These are phyloP conservation scores for Acronicta leporina DNA, from an alignment of 2,888 invertebrate genomes.

Conservation along the genomic window DNA sequence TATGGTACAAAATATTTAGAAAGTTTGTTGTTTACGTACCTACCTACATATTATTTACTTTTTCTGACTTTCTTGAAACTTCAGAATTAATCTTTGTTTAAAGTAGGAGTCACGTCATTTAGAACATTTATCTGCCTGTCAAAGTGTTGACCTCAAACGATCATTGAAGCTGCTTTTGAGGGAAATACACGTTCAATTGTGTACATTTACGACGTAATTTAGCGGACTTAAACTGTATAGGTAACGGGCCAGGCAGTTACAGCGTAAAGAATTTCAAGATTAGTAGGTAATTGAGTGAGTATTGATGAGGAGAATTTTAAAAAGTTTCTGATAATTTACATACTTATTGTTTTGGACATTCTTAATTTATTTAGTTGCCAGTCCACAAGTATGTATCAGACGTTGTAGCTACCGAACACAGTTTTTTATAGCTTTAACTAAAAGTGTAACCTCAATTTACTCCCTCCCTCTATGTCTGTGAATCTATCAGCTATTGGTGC, in stretches of 20 bases:
- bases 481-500: too few relatives aligned
- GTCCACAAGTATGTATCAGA: too few relatives aligned
- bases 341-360: neutral
- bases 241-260: slow-evolving; percentile 26
- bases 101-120: neutral
- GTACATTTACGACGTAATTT: slow-evolving; percentile 23
- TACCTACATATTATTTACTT: too few relatives aligned
- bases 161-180: neutral
- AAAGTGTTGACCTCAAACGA: neutral
- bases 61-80: too few relatives aligned
- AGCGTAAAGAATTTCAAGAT: slow-evolving; percentile 8
- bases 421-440: too few relatives aligned
- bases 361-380: neutral
- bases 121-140: neutral
- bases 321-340: neutral
- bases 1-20: too few relatives aligned
- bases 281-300: slow-evolving; percentile 5
- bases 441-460: too few relatives aligned
- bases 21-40: too few relatives aligned
- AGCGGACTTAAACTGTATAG: neutral
- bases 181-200: neutral
- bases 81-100: neutral
- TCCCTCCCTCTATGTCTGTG: too few relatives aligned
- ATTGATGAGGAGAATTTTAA: slow-evolving; percentile 24
- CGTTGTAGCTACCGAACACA: too few relatives aligned